Base-by-base conservation (phyloP, 2,888 invertebrate genomes). In the Syritta pipiens region DNA sequence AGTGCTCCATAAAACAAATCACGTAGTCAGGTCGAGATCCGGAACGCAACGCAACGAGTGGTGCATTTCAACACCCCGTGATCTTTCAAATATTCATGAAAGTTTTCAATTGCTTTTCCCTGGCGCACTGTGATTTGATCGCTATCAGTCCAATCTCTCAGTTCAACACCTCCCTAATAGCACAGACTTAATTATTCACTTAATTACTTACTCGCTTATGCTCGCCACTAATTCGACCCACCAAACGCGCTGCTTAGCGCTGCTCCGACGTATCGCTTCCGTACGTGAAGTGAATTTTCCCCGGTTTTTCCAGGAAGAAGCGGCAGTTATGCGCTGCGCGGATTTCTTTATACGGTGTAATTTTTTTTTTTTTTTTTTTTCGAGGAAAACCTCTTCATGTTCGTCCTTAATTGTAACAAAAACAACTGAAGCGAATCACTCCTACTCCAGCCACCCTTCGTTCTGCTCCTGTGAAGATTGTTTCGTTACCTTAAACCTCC, bases 1-100 rank as follows among this genome's bases (percentile, higher is more conserved):
- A 48, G 19, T 40, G 24, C 10, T 72, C 63, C 26, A 17, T 55
- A 28, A 63, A 63, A 72, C 63, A 55, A 72, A 63, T 72, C 71
- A 72, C 63, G 62, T 72, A 55, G 24, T 19, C 60, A 32, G 6
- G 42, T 49, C 35, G 26, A 17, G 17, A 7, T 46, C 44, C 30
- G 22, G 30, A 32, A n/a, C 30, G 17, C n/a, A 48, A 9, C 9
- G 24, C 19, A 14, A 28, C 51, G 40, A 60, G n/a, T 69, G 44
- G 46, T 46, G 46, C 19, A 71, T 37, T 37, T 17, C n/a, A 6
- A 24, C 35, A 37, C 9, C 53, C 46, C 19, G 12, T 7, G 49
- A 37, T 37, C 26, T 28, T 19, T 51, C 19, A 74, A 59, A 28
- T 65, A 74, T 65, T 74, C 74, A 65, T 65, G 51, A 26, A 35